These are phyloP conservation scores for Halocaridina rubra DNA, from an alignment of 2,888 invertebrate species.

Conservation along the genomic window DNA sequence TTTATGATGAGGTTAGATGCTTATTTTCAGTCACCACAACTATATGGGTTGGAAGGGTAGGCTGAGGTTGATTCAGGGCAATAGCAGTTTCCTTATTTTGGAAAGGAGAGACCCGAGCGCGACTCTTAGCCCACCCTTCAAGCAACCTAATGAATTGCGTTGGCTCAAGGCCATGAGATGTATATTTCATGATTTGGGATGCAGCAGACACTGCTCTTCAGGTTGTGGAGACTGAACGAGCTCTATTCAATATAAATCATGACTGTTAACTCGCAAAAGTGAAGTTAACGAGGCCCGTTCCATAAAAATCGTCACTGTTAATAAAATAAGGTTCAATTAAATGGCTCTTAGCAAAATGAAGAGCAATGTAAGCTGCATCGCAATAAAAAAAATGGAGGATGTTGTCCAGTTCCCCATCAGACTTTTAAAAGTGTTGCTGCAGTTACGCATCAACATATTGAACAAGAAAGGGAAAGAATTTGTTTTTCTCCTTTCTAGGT, in stretches of 20 bases:
- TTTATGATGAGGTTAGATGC: not conserved
- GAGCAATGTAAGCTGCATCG: conserved; percentile 16
- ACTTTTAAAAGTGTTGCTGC: too few relatives aligned
- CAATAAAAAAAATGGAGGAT: conserved; percentile 41
- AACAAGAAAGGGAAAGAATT: too few relatives aligned
- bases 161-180: conserved; percentile 47
- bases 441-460: too few relatives aligned
- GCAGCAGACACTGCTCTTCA: not conserved
- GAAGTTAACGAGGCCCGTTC: too few relatives aligned
- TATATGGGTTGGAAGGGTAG: conserved; percentile 23
- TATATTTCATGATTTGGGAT: conserved; percentile 42
- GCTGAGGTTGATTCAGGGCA: not conserved
- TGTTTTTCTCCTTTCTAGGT: too few relatives aligned
- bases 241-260: too few relatives aligned
- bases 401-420: conserved; percentile 37
- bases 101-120: not conserved
- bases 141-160: conserved; percentile 37
- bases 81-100: not conserved
- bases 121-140: not conserved
- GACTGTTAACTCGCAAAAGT: too few relatives aligned
- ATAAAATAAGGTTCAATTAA: not conserved
- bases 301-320: too few relatives aligned
- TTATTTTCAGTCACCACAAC: not conserved
- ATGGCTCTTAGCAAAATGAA: not conserved
- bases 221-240: too few relatives aligned